A percentile compares a stretch with the other conserved stretches of the same genome.
Evolutionary conservation across 1,140 invertebrate genomes (phyloP).

Genomic region (Drosophila pallidifrons): DNA sequence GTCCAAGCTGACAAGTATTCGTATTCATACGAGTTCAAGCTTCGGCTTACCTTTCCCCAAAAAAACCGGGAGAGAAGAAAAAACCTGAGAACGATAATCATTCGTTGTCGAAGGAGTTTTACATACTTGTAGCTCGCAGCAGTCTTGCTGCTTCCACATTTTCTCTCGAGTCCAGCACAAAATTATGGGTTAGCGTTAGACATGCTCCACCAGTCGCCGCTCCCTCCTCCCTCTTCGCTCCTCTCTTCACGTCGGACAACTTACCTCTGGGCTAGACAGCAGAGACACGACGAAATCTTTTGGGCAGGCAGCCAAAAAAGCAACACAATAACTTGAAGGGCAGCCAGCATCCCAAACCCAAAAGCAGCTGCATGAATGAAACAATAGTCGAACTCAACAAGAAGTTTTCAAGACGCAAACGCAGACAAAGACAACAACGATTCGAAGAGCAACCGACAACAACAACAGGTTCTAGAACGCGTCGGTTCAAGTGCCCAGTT

Average conservation of each 20-base stretch:
- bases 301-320: slow-evolving; percentile 47
- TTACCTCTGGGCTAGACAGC: slow-evolving; percentile 45
- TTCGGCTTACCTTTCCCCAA: slow-evolving; percentile 11
- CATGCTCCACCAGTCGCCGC: not conserved
- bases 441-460: not conserved
- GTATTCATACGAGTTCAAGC: not conserved
- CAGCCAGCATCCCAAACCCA: slow-evolving; percentile 37
- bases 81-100: slow-evolving; percentile 52
- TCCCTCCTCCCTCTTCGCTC: not conserved
- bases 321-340: slow-evolving; percentile 25
- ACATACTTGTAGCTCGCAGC: slow-evolving; percentile 25
- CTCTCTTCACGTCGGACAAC: not conserved
- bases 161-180: slow-evolving; percentile 58
- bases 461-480: slow-evolving; percentile 2
- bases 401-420: not conserved
- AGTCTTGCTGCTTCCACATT: slow-evolving; percentile 48
- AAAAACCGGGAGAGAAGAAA: not conserved
- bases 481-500: slow-evolving; percentile 68
- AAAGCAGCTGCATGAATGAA: slow-evolving; percentile 73
- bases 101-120: slow-evolving; percentile 48
- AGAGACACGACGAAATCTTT: slow-evolving; percentile 67
- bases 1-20: slow-evolving; percentile 49
- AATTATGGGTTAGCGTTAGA: slow-evolving; percentile 71
- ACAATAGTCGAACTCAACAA: slow-evolving; percentile 59
- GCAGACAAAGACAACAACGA: slow-evolving; percentile 43